Percentiles rank a stretch among this genome's conserved stretches.
Evolutionary conservation across 1,140 invertebrate species (phyloP).

Genomic region (Drepana arcuata): DNA sequence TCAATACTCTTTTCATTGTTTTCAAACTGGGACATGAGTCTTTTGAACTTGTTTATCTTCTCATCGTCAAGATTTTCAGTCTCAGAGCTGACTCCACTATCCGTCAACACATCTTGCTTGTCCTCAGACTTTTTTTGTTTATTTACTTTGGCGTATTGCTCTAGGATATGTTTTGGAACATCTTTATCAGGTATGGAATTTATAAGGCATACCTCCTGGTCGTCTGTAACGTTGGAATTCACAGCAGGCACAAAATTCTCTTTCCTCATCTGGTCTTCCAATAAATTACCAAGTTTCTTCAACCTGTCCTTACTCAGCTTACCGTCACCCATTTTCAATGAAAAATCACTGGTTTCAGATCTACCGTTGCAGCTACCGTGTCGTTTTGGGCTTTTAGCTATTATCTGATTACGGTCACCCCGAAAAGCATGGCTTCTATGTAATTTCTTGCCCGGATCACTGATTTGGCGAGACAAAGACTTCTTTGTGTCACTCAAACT

Average conservation of each 20-base stretch:
- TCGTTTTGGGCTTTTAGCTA: conserved; percentile 48
- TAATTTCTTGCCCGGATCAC: conserved; percentile 74
- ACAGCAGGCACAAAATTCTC: conserved; percentile 41
- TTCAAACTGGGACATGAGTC: conserved; percentile 40
- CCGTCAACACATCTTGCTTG: conserved; percentile 56
- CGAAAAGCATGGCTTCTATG: conserved; percentile 76
- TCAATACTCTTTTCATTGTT: conserved; percentile 11
- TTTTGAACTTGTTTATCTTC: conserved; percentile 33
- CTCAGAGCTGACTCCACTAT: conserved; percentile 67
- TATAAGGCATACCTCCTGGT: conserved; percentile 8
- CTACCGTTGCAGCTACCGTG: conserved; percentile 60
- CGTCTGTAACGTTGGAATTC: conserved; percentile 19
- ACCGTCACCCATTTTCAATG: conserved; percentile 50
- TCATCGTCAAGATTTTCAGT: conserved; percentile 61
- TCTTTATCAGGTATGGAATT: conserved; percentile 50
- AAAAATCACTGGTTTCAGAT: conserved; percentile 50
- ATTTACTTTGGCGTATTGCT: conserved; percentile 68
- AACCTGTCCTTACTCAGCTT: conserved; percentile 54
- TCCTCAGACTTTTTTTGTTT: conserved; percentile 59
- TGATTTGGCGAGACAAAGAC: conserved; percentile 66
- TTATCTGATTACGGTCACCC: conserved; percentile 69
- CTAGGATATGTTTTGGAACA: conserved; percentile 61
- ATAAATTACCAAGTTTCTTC: conserved; percentile 44
- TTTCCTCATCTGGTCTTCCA: conserved; percentile 62
- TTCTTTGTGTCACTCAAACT: conserved; percentile 38